Evolutionary conservation across 1,140 invertebrate genomes (phyloP), one percentile per base, ranked within the genome.

Genomic region (Hestina assimilis): DNA sequence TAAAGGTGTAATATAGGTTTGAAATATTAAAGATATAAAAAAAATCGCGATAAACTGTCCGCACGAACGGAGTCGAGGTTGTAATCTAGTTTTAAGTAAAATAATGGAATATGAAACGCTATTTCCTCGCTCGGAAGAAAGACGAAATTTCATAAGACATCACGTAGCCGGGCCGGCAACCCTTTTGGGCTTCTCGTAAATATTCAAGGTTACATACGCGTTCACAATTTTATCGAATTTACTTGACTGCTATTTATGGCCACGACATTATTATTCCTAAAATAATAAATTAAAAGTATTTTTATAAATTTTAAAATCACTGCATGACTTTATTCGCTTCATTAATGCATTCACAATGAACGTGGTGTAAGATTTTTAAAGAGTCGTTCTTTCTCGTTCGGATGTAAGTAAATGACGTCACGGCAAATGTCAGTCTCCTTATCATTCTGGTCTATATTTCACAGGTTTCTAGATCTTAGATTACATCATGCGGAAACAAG

Each of bases 131-230:
- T 42, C 40, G 12, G 21, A 47, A 41, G 51, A 42, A 41, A 64
- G 52, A 56, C 57, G 42, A 59, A 69, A 69, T 67, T 63, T 69
- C 53, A 70, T 72, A 69, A 63, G 53, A 59, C 63, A 53, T 69
- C 70, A 71, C 70, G 61, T 73, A 63, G 48, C 56, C 24, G 26
- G 45, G 38, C 54, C 47, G 42, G 45, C 41, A 74, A 72, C 71
- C 71, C 76, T 76, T 79, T 64, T 53, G 62, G 68, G 59, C 41
- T 51, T 42, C 63, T 67, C 68, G 73, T 76, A 78, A 78, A 78
- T 76, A 81, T 81, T 76, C 75, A 70, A 78, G 75, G 73, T 71
- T 78, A 75, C 67, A 69, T 69, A 71, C 56, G 63, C 48, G 64
- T 59, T 69, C 59, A 67, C 74, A 73, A 65, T 76, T 76, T 77